These are phyloP conservation scores for Salticus scenicus DNA, from an alignment of 2,888 invertebrate species.

Conservation along the genomic window DNA sequence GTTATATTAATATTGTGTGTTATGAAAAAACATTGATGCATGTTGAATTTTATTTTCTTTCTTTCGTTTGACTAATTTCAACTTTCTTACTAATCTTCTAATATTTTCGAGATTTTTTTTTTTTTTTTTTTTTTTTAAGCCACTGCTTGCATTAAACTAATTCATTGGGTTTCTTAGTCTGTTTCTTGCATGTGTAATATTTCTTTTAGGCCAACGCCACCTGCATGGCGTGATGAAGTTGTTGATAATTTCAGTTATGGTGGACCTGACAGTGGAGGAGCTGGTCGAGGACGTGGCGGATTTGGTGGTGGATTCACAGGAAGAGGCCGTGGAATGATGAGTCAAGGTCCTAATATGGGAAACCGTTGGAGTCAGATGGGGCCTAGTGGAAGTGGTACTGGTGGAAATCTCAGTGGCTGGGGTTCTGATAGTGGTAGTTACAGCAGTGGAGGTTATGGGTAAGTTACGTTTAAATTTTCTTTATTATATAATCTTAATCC, in stretches of 20 bases:
- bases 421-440: constrained; percentile 37
- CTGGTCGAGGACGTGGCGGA: constrained; percentile 42
- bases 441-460: constrained; percentile 33
- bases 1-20: too few species aligned
- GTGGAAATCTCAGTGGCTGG: constrained; percentile 38
- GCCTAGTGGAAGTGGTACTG: constrained; percentile 17
- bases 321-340: constrained; percentile 56
- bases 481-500: too few species aligned
- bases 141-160: background rate
- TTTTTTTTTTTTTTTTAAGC: too few species aligned
- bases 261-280: constrained; percentile 42
- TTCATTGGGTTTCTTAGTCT: background rate
- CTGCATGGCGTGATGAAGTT: constrained; percentile 59
- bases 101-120: too few species aligned
- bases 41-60: too few species aligned
- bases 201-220: constrained; percentile 33
- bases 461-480: background rate
- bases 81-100: too few species aligned
- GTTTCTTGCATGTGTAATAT: background rate
- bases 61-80: too few species aligned
- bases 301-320: constrained; percentile 37
- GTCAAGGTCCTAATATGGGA: constrained; percentile 51
- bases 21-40: too few species aligned
- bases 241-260: constrained; percentile 60
- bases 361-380: constrained; percentile 58